Evolutionary conservation across 2,888 invertebrate genomes (phyloP).

Genomic region (Melanostoma scalare): DNA sequence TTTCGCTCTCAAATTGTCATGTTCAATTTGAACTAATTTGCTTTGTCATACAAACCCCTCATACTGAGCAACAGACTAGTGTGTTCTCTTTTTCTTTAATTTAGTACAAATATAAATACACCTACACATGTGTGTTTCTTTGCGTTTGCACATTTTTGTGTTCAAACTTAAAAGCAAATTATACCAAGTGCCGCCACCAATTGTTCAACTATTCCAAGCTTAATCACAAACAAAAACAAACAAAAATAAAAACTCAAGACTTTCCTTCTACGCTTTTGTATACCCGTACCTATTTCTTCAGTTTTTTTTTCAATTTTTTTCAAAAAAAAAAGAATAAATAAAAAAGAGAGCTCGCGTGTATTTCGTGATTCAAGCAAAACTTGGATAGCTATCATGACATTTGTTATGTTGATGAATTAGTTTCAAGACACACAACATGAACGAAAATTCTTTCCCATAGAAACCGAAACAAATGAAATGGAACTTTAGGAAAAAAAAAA

Average conservation of each 20-base stretch:
- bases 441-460: conserved; percentile 56
- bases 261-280: conserved; percentile 35
- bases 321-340: conserved; percentile 7
- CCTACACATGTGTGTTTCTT: too few relatives aligned
- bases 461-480: conserved; percentile 61
- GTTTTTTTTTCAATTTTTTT: conserved; percentile 60
- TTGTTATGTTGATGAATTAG: conserved; percentile 72
- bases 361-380: conserved; percentile 67
- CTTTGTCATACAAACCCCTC: too few relatives aligned
- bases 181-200: conserved; percentile 46
- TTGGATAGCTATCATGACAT: conserved; percentile 70
- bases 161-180: conserved; percentile 25
- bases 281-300: conserved; percentile 38
- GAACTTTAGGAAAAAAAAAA: conserved; percentile 10
- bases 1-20: too few relatives aligned
- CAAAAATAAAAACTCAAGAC: conserved; percentile 12
- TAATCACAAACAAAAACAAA: conserved; percentile 15
- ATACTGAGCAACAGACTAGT: too few relatives aligned
- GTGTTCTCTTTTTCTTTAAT: too few relatives aligned
- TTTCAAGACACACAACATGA: conserved; percentile 48
- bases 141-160: too few relatives aligned
- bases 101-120: too few relatives aligned
- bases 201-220: conserved; percentile 50
- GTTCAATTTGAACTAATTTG: too few relatives aligned
- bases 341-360: conserved; percentile 56